Evolutionary conservation across 92 coral and sea anemone genomes (phyloP).

Genomic region (Epizoanthus stellaris): DNA sequence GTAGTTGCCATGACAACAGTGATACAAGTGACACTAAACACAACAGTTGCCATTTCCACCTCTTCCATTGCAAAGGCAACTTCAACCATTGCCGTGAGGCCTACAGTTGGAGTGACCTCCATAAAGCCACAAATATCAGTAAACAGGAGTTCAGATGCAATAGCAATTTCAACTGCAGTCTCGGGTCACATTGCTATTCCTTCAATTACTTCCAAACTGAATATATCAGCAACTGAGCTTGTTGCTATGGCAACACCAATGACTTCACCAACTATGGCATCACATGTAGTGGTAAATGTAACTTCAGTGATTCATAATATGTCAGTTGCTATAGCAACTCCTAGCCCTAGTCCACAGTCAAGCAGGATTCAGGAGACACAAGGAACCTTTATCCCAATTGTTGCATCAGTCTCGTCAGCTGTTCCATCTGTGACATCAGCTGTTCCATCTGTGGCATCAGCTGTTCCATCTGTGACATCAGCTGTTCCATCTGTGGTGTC

Average conservation of each 20-base stretch:
- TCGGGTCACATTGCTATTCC: too few relatives aligned
- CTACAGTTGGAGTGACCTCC: background rate
- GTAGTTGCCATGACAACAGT: background rate
- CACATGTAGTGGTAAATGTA: background rate
- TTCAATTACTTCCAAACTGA: background rate
- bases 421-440: background rate
- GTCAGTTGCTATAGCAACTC: background rate
- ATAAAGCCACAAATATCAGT: background rate
- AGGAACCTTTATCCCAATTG: constrained; percentile 4
- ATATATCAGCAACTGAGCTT: background rate
- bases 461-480: too few relatives aligned
- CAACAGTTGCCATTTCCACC: background rate
- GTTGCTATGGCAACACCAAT: background rate
- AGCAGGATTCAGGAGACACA: background rate
- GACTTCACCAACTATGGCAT: background rate
- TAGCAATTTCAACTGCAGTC: background rate
- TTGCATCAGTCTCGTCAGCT: background rate
- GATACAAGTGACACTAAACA: background rate
- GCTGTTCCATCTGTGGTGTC: too few relatives aligned
- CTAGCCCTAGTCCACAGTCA: constrained; percentile 3
- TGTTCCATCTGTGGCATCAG: background rate
- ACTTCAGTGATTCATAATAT: background rate
- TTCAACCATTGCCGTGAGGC: background rate
- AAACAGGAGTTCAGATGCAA: background rate
- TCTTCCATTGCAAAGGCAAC: background rate